Evolutionary conservation across 2,797 vertebrate species (phyloP).

Genomic region (Orientallactaga sibirica): DNA sequence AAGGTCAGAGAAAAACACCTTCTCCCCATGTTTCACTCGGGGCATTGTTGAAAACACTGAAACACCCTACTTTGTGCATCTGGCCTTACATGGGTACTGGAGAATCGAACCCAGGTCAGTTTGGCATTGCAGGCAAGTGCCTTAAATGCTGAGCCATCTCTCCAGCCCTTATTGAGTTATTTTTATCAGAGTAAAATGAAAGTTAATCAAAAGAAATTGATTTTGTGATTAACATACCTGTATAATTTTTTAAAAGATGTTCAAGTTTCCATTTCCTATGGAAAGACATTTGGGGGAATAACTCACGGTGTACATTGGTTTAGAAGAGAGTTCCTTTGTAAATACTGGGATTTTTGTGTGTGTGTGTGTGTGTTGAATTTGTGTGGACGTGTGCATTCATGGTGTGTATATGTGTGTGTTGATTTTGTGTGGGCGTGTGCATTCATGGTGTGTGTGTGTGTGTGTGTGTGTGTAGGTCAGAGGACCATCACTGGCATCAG

Average conservation of each 20-base stretch:
- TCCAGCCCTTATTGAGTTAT: neutral
- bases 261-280: neutral
- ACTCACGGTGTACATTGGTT: neutral
- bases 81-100: too few species aligned
- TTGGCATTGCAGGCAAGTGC: too few species aligned
- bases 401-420: too few species aligned
- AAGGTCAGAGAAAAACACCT: slow-evolving; percentile 51
- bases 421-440: too few species aligned
- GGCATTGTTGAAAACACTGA: slow-evolving; percentile 67
- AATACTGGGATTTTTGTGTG: neutral
- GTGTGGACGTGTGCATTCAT: too few species aligned
- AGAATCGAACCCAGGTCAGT: too few species aligned
- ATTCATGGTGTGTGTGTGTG: too few species aligned
- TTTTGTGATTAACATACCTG: slow-evolving; percentile 24
- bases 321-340: slow-evolving; percentile 31
- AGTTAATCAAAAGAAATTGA: neutral
- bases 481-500: too few species aligned
- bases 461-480: too few species aligned
- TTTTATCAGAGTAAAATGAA: slow-evolving; percentile 4
- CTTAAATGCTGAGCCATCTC: too few species aligned
- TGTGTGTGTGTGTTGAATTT: too few species aligned
- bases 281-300: neutral
- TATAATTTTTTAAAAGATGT: neutral
- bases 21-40: slow-evolving; percentile 18
- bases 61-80: neutral